Evolutionary conservation across 2,888 invertebrate species (phyloP).

Genomic region (Odontocolon sp.): DNA sequence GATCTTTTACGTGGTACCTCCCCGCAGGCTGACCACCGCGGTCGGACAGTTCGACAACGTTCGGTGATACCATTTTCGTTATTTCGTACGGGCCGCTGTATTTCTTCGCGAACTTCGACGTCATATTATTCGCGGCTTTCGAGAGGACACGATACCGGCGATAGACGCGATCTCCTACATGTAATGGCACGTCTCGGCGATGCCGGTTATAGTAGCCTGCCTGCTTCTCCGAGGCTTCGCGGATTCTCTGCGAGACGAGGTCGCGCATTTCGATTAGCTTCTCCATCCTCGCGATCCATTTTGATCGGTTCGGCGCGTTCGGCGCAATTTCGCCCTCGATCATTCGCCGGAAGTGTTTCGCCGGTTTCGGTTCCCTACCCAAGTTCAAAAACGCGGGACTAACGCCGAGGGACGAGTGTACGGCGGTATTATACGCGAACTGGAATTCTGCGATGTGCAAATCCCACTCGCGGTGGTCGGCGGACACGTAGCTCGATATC

Average conservation of each 20-base stretch:
- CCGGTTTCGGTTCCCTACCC: slow-evolving; percentile 48
- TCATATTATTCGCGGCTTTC: slow-evolving; percentile 55
- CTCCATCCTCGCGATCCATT: neutral
- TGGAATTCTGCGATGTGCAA: slow-evolving; percentile 62
- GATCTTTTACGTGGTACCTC: neutral
- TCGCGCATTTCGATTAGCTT: neutral
- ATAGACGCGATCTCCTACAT: slow-evolving; percentile 11
- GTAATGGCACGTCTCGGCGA: neutral
- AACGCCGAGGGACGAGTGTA: slow-evolving; percentile 64
- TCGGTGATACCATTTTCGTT: neutral
- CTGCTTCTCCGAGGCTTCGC: slow-evolving; percentile 4
- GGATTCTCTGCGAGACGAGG: neutral
- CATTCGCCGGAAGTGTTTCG: neutral
- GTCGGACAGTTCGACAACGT: neutral
- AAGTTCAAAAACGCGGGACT: slow-evolving; percentile 66
- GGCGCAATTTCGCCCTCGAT: neutral
- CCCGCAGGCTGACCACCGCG: neutral
- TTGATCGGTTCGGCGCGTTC: neutral
- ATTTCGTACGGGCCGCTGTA: slow-evolving; percentile 60
- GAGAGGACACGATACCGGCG: slow-evolving; percentile 47
- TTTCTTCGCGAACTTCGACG: slow-evolving; percentile 65
- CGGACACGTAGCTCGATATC: too few species aligned
- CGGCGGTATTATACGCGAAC: too few species aligned
- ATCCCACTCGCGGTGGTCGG: slow-evolving; percentile 64
- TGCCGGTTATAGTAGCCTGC: slow-evolving; percentile 34